Base-by-base conservation (phyloP, 2,888 invertebrate species). In the Drosophila maculinotata region DNA sequence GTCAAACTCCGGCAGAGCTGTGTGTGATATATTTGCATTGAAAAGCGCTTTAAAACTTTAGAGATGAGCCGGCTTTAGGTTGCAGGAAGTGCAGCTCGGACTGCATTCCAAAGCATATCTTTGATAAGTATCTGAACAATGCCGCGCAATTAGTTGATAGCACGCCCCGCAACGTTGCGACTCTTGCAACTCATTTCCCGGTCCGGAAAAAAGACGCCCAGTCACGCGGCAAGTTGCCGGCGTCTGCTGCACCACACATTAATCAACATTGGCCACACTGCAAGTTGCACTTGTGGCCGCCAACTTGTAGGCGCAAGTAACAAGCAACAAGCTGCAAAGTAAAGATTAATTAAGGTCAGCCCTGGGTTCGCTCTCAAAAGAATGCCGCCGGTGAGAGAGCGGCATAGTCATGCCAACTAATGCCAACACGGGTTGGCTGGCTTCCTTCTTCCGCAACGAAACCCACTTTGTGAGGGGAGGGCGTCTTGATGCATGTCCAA, bases 401-500 rank as follows among this genome's bases (percentile, higher is more conserved):
- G 67, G 56, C 78, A n/a, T 49, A 69, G 79, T 79, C 76, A 79
- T 72, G 42, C 48, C 45, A 53, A 64, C 71, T 79, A 60, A 80
- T 80, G 47, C 53, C 47, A 47, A 39, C 57, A 57, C 20, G 30
- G n/a, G 26, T 20, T 41, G n/a, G n/a, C n/a, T n/a, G 30, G 52
- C 62, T 73, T 65, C 62, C 69, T 59, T 47, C 49, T 48, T 53
- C 60, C 57, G 51, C 31, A 59, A 51, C 23, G 49, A 33, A n/a
- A 36, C 31, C n/a, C n/a, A n/a, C n/a, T n/a, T n/a, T n/a, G n/a
- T n/a, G 5, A 30, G 14, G 14, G 14, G 10, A n/a, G 6, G 49
- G 31, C 62, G 72, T 74, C 76, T 71, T 84, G 83, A 89, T 90
- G 81, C 78, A 90, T 89, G 89, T 87, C 84, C 85, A 84, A 86